Base-by-base conservation (phyloP, 2,888 invertebrate genomes). In the Crioceris asparagi region DNA sequence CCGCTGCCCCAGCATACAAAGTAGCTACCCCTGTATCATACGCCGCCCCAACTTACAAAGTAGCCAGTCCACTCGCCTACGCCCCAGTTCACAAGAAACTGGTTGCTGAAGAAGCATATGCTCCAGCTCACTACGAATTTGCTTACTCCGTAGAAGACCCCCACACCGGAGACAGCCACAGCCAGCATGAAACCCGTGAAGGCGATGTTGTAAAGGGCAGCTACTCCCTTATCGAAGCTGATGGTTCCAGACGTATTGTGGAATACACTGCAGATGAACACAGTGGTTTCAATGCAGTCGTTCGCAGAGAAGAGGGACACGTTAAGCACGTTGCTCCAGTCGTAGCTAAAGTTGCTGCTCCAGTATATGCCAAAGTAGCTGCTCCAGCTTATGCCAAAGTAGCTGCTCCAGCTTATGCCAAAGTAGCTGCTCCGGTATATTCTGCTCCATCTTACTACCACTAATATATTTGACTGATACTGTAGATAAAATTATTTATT, bases 281-380 rank as follows among this genome's bases (percentile, higher is more conserved):
- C 48, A 65, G 56, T 41, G 71, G 72, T 37, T 72, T 72, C 59
- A 68, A 71, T 50, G 72, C 72, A 3, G 53, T 69, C 26, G 71
- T 71, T 2, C 64, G 61, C 39, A 68, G 67, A 17, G 33, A 33
- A n/a, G 4, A 57, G 61, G n/a, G n/a, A n/a, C 33, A 43, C 14
- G 47, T n/a, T n/a, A n/a, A n/a, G n/a, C n/a, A n/a, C 39, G 61
- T 59, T 21, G 60, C 50, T 15, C 47, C 44, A 18, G 47, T 42
- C 5, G 46, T 43, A 10, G 41, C 40, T 32, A 43, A 49, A 37
- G 41, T 43, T 10, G n/a, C n/a, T n/a, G 49, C 50, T n/a, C 14
- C 17, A 4, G 25, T 33, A n/a, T n/a, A n/a, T n/a, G n/a, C n/a
- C n/a, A n/a, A n/a, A n/a, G n/a, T n/a, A n/a, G n/a, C n/a, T n/a